Evolutionary conservation across 2,888 invertebrate genomes (phyloP).

Genomic region (Acanthosepion lycidas): DNA sequence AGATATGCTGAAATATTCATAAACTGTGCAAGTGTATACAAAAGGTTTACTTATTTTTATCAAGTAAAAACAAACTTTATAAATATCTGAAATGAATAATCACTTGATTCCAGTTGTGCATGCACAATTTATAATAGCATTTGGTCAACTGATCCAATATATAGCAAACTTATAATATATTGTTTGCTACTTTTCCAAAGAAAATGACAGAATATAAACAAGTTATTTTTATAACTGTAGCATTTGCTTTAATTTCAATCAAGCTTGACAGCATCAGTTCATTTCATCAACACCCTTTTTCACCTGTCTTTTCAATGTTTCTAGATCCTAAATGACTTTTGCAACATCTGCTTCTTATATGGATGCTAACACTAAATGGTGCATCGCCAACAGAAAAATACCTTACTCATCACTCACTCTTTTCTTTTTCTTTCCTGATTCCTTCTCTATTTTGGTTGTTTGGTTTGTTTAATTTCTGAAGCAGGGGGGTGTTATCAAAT

Average conservation of each 20-base stretch:
- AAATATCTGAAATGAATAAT: background rate
- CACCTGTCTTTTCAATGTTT: background rate
- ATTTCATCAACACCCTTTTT: slow-evolving; percentile 18
- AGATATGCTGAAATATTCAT: background rate
- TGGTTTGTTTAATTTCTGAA: background rate
- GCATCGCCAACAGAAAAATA: background rate
- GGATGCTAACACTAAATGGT: slow-evolving; percentile 1
- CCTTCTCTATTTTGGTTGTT: background rate
- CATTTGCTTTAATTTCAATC: slow-evolving; percentile 5
- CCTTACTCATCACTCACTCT: background rate
- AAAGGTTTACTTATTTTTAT: background rate
- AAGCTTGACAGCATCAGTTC: background rate
- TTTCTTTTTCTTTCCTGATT: background rate
- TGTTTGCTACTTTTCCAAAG: background rate
- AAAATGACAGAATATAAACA: background rate
- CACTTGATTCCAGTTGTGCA: background rate
- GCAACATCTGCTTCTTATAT: background rate
- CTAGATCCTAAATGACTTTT: background rate
- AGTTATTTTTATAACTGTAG: background rate
- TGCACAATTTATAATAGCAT: background rate
- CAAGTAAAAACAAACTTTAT: background rate
- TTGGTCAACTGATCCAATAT: background rate
- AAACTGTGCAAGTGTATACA: background rate
- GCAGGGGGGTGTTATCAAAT: background rate
- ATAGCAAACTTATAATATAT: background rate